Percentiles rank a stretch among this genome's conserved stretches.
These are phyloP conservation scores for Athene noctua DNA, from an alignment of 2,113 vertebrate species.

Conservation along the genomic window DNA sequence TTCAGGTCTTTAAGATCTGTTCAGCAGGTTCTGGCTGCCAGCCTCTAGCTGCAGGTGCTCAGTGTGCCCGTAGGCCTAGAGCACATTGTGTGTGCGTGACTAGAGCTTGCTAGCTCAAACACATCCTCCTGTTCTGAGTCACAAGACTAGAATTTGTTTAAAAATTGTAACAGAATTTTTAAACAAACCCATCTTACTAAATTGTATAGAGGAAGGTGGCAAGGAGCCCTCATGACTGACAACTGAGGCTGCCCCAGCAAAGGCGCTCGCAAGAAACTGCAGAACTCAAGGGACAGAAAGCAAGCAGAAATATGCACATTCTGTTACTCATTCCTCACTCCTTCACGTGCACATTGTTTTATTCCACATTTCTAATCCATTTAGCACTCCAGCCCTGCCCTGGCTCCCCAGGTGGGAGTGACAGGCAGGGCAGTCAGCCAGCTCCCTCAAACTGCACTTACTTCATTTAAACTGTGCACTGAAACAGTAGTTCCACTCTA, in stretches of 20 bases:
- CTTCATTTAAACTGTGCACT: background rate
- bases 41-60: background rate
- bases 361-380: fast-evolving
- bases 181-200: background rate
- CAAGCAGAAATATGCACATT: background rate
- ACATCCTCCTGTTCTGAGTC: background rate
- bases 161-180: background rate
- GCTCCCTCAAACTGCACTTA: background rate
- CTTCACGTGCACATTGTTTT: fast-evolving
- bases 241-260: background rate
- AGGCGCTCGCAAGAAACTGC: background rate
- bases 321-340: too few relatives aligned
- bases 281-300: background rate
- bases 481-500: background rate
- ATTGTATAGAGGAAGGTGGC: background rate
- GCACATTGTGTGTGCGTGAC: fast-evolving
- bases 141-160: background rate
- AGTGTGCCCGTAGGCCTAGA: fast-evolving
- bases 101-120: background rate
- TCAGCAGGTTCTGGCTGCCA: background rate
- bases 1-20: too few relatives aligned
- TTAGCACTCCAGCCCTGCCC: background rate
- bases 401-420: background rate
- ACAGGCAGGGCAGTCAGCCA: background rate
- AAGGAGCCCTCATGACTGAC: background rate